These are phyloP conservation scores for Micrastur ruficollis DNA, from an alignment of 2,797 vertebrate species.

Conservation along the genomic window DNA sequence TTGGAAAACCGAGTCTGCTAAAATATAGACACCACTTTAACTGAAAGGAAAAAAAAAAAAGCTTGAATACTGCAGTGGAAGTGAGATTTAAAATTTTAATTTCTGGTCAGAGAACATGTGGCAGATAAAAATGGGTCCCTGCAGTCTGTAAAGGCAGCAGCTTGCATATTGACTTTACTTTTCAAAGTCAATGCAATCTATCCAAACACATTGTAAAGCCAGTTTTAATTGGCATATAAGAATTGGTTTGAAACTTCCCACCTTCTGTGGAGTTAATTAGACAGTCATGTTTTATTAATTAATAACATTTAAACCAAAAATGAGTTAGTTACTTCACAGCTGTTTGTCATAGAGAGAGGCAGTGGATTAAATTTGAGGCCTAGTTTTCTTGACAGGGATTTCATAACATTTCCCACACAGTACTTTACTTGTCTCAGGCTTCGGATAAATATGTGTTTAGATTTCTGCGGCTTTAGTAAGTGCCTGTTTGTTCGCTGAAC, in stretches of 20 bases:
- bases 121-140: neutral
- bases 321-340: neutral
- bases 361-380: neutral
- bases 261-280: neutral
- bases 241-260: neutral
- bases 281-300: neutral
- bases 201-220: neutral
- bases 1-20: neutral
- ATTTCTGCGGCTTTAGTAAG: neutral
- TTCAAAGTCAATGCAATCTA: neutral
- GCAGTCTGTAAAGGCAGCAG: neutral
- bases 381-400: conserved; percentile 4
- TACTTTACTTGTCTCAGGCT: neutral
- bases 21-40: neutral
- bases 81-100: neutral
- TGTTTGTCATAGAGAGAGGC: neutral
- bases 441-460: neutral
- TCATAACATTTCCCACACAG: conserved; percentile 10
- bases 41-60: neutral
- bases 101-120: neutral
- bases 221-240: neutral
- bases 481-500: neutral
- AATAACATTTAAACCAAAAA: neutral
- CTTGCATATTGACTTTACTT: neutral
- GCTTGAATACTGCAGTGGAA: neutral